phyloP scores from a whole-genome alignment of 2,797 vertebrate species.

The Zalophus californianus region DNA sequence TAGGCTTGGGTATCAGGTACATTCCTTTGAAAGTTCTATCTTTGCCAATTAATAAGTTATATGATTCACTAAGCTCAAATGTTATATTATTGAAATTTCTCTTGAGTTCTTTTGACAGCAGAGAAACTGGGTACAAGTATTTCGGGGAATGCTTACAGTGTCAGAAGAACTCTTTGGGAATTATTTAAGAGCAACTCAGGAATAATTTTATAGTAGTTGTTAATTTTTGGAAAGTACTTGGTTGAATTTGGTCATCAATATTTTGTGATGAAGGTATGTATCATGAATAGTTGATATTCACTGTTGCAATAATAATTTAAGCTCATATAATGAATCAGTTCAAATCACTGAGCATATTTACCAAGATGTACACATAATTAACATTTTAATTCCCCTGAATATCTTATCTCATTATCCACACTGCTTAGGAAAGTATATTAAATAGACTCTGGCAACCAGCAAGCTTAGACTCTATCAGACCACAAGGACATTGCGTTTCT shows the following conservation, averaged over 20 bases:
- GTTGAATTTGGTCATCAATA: conserved; percentile 58
- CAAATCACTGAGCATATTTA: conserved; percentile 75
- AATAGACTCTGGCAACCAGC: conserved; percentile 54
- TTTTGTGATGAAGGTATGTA: conserved; percentile 70
- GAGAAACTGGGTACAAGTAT: neutral
- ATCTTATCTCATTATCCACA: conserved; percentile 79
- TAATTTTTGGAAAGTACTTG: conserved; percentile 57
- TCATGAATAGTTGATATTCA: conserved; percentile 80
- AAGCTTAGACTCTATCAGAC: neutral
- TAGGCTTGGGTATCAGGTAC: neutral
- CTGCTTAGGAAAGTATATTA: conserved; percentile 71
- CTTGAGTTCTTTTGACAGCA: neutral
- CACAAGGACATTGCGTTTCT: neutral
- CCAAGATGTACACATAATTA: conserved; percentile 78
- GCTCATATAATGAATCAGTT: conserved; percentile 77
- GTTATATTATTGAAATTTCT: neutral
- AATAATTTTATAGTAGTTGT: conserved; percentile 34
- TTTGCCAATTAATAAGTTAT: neutral
- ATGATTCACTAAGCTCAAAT: neutral
- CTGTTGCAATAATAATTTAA: conserved; percentile 79
- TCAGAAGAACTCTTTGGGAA: neutral
- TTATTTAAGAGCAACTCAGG: conserved; percentile 49
- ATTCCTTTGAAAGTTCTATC: conserved; percentile 32
- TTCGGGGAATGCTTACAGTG: neutral
- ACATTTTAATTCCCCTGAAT: conserved; percentile 80